Evolutionary conservation across 2,113 vertebrate genomes (phyloP), one percentile per base, ranked within the genome.

Genomic region (Spilogale gracilis): DNA sequence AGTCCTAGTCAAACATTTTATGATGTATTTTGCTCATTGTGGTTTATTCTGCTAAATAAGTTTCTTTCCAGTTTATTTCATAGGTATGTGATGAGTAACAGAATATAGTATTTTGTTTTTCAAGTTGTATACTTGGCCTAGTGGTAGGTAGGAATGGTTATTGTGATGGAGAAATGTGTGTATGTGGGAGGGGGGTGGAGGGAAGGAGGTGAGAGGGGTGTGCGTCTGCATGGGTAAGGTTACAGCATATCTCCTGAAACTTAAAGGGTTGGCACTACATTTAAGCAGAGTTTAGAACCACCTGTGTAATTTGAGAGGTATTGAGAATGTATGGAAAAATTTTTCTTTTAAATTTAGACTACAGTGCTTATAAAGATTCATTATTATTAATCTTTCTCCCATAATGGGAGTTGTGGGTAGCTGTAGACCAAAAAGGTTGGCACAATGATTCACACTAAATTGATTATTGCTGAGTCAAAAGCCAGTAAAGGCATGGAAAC

Each of bases 271-370:
- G n/a, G 12, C 9, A 86, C 23, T 32, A 67, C 1, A 6, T 30
- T 0, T 67, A n/a, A 43, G 17, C 4, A 79, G 63, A 91, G 17
- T 76, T 78, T 60, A 56, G 52, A 74, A 71, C 48, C 96, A 27
- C 60, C 27, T 79, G 0, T 67, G 4, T 74, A 89, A 60, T 83
- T 11, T 79, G 4, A 92, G 79, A 61, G 9, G 56, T 67, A 12
- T 50, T 87, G 56, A 82, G 76, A 96, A 82, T 93, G 1, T 50
- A 16, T n/a, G 48, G 25, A 52, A 80, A 78, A 25, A 94, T 30
- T 86, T 83, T 79, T 69, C 18, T 65, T 96, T 94, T 54, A 80
- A 96, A 32, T 89, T 3, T 65, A 27, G 27, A 87, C 21, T 86
- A 32, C 2, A 69, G 18, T 78, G 45, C 25, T 95, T 89, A 1